Percentiles rank a stretch among this genome's conserved stretches.
These are phyloP conservation scores for Dunckerocampus dactyliophorus DNA, from an alignment of 2,113 vertebrate species.

Conservation along the genomic window DNA sequence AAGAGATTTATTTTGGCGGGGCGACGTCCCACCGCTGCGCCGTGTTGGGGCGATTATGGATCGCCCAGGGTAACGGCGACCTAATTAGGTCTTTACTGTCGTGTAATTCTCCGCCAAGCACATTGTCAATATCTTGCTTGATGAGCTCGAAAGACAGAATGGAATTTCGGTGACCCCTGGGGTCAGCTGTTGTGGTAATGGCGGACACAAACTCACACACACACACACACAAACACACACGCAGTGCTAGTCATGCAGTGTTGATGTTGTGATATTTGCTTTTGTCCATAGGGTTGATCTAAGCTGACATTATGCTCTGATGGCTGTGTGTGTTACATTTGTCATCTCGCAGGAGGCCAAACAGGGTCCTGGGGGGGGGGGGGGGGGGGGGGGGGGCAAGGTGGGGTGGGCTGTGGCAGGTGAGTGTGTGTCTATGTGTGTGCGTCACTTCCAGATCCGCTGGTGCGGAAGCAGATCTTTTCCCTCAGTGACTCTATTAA, in stretches of 20 bases:
- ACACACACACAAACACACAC: conserved; percentile 1
- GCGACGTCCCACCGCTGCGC: conserved; percentile 57
- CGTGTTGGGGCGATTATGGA: conserved; percentile 67
- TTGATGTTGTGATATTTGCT: conserved; percentile 66
- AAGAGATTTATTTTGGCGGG: conserved; percentile 51
- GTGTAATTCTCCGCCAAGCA: conserved; percentile 74
- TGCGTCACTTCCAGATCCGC: conserved; percentile 72
- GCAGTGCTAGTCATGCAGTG: conserved; percentile 50
- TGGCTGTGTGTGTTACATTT: conserved; percentile 71
- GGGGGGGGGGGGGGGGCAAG: conserved; percentile 23
- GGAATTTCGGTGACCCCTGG: conserved; percentile 65
- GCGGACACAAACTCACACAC: conserved; percentile 18
- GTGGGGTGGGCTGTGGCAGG: conserved; percentile 27
- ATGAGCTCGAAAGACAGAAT: conserved; percentile 70
- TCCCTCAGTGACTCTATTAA: conserved; percentile 90
- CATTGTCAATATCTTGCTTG: conserved; percentile 75
- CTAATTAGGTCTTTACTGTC: conserved; percentile 76
- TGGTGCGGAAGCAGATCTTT: conserved; percentile 78
- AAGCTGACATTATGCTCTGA: conserved; percentile 68
- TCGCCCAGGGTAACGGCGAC: conserved; percentile 67
- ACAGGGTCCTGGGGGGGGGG: conserved; percentile 53
- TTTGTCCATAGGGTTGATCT: conserved; percentile 65
- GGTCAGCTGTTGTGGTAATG: conserved; percentile 56
- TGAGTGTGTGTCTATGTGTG: conserved; percentile 24
- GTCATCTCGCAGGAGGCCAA: conserved; percentile 66